phyloP scores from a whole-genome alignment of 2,113 vertebrate genomes.

The Oxygymnocypris stewartii region DNA sequence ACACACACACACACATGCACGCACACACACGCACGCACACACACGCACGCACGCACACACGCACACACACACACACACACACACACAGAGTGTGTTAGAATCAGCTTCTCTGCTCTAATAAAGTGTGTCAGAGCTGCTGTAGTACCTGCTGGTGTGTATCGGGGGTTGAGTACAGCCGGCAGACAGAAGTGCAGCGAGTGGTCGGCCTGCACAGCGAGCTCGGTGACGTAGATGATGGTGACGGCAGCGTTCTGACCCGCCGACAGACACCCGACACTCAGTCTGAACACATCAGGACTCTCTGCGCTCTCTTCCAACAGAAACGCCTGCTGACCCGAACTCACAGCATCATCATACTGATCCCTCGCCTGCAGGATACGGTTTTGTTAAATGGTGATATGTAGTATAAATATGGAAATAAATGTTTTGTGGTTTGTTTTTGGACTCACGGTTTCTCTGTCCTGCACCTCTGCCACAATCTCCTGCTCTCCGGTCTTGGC shows the following conservation, averaged over 20 bases:
- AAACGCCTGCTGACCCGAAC: conserved; percentile 71
- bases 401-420: neutral
- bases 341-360: conserved; percentile 69
- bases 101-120: neutral
- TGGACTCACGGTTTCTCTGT: conserved; percentile 66
- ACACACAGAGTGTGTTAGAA: neutral
- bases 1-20: too few relatives aligned
- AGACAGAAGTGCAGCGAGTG: conserved; percentile 74
- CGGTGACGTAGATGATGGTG: neutral
- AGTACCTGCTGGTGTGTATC: conserved; percentile 75
- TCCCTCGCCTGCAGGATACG: conserved; percentile 67
- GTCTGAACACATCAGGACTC: conserved; percentile 64
- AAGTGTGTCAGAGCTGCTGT: neutral
- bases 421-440: neutral
- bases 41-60: too few relatives aligned
- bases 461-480: conserved; percentile 78
- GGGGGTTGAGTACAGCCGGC: conserved; percentile 61
- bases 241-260: conserved; percentile 55
- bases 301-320: conserved; percentile 76
- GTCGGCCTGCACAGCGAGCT: neutral
- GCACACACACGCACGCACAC: too few relatives aligned
- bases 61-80: neutral
- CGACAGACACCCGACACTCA: conserved; percentile 75
- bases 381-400: neutral
- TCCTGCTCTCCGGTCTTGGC: conserved; percentile 66